phyloP scores from a whole-genome alignment of 2,113 vertebrate species.

The Paramisgurnus dabryanus region DNA sequence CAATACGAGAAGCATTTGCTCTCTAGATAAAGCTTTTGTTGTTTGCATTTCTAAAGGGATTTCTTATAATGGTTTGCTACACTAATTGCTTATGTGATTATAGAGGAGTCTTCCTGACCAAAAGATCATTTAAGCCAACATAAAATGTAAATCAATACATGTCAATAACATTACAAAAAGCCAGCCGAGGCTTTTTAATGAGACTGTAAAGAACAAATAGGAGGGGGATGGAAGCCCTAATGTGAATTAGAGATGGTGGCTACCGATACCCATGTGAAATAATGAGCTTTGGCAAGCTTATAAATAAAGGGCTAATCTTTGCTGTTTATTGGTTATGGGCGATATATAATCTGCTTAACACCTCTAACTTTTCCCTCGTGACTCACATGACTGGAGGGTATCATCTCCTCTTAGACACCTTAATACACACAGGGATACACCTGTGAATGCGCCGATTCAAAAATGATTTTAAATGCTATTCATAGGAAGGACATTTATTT shows the following conservation, averaged over 20 bases:
- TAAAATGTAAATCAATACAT: not conserved
- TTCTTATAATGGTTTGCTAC: not conserved
- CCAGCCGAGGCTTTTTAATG: not conserved
- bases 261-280: constrained; percentile 3
- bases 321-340: constrained; percentile 25
- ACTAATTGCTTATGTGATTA: constrained; percentile 6
- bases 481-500: not conserved
- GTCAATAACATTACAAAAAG: not conserved
- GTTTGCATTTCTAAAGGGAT: not conserved
- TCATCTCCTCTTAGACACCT: constrained; percentile 18
- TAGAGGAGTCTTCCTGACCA: not conserved
- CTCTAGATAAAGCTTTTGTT: no score
- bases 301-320: constrained; percentile 31
- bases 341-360: constrained; percentile 5
- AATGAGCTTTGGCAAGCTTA: constrained; percentile 26
- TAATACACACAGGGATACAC: constrained; percentile 5
- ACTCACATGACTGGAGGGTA: constrained; percentile 24
- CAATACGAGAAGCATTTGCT: no score
- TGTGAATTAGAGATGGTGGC: constrained; percentile 7
- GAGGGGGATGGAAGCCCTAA: not conserved
- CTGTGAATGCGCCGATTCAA: constrained; percentile 15
- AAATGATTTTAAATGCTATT: constrained; percentile 34
- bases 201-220: not conserved
- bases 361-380: constrained; percentile 6
- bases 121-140: not conserved